A percentile compares a stretch with the other conserved stretches of the same genome.
phyloP scores from a whole-genome alignment of 1,140 invertebrate genomes.

The Drosophila paulistorum region DNA sequence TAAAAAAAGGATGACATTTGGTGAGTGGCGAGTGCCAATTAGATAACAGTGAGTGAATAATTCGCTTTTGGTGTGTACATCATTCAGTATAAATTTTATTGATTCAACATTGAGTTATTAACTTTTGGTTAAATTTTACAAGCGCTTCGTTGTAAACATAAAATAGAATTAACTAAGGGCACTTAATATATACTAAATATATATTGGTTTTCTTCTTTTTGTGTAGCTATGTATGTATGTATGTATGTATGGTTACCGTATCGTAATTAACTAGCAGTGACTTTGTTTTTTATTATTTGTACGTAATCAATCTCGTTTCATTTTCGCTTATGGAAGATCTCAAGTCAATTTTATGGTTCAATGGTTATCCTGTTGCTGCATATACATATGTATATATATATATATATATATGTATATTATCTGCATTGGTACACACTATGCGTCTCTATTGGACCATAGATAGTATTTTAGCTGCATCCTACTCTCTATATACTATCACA shows the following conservation, averaged over 20 bases:
- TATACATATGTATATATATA: not conserved
- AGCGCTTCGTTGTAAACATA: slow-evolving; percentile 65
- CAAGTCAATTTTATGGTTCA: slow-evolving; percentile 53
- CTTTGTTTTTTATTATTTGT: slow-evolving; percentile 62
- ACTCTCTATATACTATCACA: slow-evolving; percentile 3
- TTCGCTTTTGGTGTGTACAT: not conserved
- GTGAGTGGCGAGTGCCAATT: too few species aligned
- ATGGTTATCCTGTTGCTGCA: slow-evolving; percentile 20
- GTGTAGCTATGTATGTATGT: not conserved
- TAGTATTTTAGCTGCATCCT: not conserved
- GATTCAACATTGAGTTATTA: slow-evolving; percentile 10
- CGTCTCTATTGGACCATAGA: not conserved
- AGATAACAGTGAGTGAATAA: not conserved
- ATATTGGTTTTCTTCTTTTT: slow-evolving; percentile 10
- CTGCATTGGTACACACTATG: not conserved
- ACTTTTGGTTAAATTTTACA: slow-evolving; percentile 54
- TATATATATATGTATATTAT: not conserved
- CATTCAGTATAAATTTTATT: slow-evolving; percentile 49
- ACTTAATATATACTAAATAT: slow-evolving; percentile 26
- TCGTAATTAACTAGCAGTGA: slow-evolving; percentile 39
- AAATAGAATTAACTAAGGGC: slow-evolving; percentile 52
- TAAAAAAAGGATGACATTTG: too few species aligned
- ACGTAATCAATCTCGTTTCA: slow-evolving; percentile 62
- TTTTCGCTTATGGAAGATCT: slow-evolving; percentile 57
- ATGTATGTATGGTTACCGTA: not conserved